Conservation (phyloP, 2,797 vertebrate species). For the Helarctos malayanus region DNA sequence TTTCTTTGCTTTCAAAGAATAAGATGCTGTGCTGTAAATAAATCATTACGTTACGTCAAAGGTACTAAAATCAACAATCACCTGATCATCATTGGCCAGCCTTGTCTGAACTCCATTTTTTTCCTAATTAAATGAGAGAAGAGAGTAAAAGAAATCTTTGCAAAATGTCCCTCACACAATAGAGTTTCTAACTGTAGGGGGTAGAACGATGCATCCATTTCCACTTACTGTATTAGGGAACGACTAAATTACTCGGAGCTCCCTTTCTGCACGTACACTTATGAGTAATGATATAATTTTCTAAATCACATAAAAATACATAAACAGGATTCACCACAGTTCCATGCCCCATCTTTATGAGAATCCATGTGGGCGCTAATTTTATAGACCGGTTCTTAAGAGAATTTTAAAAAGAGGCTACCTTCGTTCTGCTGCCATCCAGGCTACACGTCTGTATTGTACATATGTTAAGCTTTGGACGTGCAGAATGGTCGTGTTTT, state of each 20-base stretch:
- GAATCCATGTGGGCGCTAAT: constrained; percentile 76
- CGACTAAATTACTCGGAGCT: constrained; percentile 90
- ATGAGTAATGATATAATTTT: constrained; percentile 92
- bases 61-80: constrained; percentile 86
- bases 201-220: constrained; percentile 89
- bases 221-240: constrained; percentile 90
- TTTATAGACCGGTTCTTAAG: constrained; percentile 74
- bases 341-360: constrained; percentile 74
- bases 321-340: constrained; percentile 85
- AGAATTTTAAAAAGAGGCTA: constrained; percentile 59
- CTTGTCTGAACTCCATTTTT: constrained; percentile 85
- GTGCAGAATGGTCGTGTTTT: neutral
- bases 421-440: constrained; percentile 72
- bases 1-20: constrained; percentile 83
- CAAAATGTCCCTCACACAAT: constrained; percentile 86
- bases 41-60: constrained; percentile 86
- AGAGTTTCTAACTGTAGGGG: constrained; percentile 89
- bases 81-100: constrained; percentile 84
- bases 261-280: constrained; percentile 88
- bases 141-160: constrained; percentile 89
- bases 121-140: constrained; percentile 87
- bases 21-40: constrained; percentile 83
- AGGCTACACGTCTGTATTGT: constrained; percentile 46
- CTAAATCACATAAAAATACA: constrained; percentile 90
- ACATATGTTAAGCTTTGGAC: constrained; percentile 1